Conservation (phyloP, 2,888 invertebrate genomes). For the Noctua comes region DNA sequence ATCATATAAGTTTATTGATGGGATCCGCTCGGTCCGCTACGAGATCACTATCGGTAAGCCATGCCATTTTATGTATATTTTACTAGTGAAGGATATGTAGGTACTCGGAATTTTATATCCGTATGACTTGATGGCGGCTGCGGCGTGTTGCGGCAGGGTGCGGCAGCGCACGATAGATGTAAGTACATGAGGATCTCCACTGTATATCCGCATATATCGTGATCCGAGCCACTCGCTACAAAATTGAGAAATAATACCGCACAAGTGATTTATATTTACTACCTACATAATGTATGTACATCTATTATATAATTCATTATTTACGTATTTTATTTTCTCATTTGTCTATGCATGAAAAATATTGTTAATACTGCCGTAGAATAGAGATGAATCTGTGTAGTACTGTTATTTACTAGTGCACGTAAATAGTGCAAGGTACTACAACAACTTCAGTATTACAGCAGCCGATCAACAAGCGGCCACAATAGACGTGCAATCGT, state of each 20-base stretch:
- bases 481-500: background rate
- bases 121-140: background rate
- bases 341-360: slow-evolving; percentile 2
- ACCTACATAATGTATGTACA: background rate
- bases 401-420: background rate
- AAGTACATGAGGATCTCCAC: slow-evolving; percentile 11
- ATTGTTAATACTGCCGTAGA: background rate
- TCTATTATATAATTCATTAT: no score
- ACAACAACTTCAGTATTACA: background rate
- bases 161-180: background rate
- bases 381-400: background rate
- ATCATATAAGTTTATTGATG: slow-evolving; percentile 32
- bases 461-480: background rate
- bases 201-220: slow-evolving; percentile 22
- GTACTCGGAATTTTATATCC: background rate
- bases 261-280: slow-evolving; percentile 33
- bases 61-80: slow-evolving; percentile 20
- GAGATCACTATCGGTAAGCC: slow-evolving; percentile 19
- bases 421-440: background rate
- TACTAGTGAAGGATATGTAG: slow-evolving; percentile 18
- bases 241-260: slow-evolving; percentile 37
- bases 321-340: slow-evolving; percentile 4
- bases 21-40: background rate
- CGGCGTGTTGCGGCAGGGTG: background rate
- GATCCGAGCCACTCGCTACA: slow-evolving; percentile 26